Evolutionary conservation across 1,140 invertebrate genomes (phyloP).

Genomic region (Euglossa dilemma): DNA sequence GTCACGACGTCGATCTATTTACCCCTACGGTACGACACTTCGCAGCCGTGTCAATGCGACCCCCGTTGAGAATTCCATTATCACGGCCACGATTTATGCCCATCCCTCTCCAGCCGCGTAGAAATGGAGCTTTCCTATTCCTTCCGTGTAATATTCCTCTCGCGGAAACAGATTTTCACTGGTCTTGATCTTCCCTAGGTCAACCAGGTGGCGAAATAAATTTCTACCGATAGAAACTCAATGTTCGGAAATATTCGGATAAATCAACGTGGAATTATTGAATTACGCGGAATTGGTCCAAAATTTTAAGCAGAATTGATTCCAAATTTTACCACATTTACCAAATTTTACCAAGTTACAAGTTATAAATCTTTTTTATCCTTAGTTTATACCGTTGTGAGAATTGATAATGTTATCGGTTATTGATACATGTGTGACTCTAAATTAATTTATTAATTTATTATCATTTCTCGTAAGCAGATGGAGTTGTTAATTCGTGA

Average conservation of each 20-base stretch:
- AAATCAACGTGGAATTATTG: too few relatives aligned
- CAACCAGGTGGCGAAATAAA: not conserved
- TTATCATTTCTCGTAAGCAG: too few relatives aligned
- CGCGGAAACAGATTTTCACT: not conserved
- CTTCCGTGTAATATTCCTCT: not conserved
- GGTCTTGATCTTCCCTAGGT: not conserved
- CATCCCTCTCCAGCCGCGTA: conserved; percentile 14
- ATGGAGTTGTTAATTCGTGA: too few relatives aligned
- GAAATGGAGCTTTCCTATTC: conserved; percentile 42
- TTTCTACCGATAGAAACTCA: not conserved
- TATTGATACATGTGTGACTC: too few relatives aligned
- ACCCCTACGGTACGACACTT: conserved; percentile 70
- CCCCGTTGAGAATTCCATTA: conserved; percentile 82
- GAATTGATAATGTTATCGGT: too few relatives aligned
- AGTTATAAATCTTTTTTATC: too few relatives aligned
- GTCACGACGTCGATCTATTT: conserved; percentile 69
- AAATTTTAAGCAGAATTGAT: too few relatives aligned
- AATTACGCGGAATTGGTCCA: too few relatives aligned
- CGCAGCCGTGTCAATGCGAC: conserved; percentile 74
- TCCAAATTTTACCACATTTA: too few relatives aligned
- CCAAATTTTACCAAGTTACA: too few relatives aligned
- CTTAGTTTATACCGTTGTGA: too few relatives aligned
- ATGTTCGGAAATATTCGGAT: not conserved
- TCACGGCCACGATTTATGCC: conserved; percentile 75
- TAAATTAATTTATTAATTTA: too few relatives aligned